phyloP scores from a whole-genome alignment of 2,888 invertebrate genomes.

The Tridacna crocea region DNA sequence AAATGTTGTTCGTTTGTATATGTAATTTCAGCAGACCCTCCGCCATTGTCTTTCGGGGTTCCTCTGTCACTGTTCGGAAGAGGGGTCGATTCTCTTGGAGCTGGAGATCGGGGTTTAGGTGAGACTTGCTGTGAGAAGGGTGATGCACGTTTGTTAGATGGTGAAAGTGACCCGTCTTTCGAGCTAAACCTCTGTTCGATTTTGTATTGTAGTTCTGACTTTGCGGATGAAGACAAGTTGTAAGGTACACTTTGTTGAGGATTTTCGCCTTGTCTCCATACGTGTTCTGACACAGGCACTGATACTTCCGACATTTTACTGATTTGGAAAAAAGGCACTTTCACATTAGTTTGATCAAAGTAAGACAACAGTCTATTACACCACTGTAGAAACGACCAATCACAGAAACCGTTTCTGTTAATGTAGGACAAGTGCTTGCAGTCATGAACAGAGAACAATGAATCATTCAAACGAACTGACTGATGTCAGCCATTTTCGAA shows the following conservation, averaged over 20 bases:
- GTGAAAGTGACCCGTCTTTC: conserved; percentile 33
- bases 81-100: neutral
- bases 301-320: conserved; percentile 35
- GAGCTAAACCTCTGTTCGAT: conserved; percentile 42
- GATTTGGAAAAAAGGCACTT: neutral
- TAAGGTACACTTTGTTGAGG: conserved; percentile 41
- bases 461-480: too few species aligned
- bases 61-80: neutral
- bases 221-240: conserved; percentile 44
- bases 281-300: conserved; percentile 2
- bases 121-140: conserved; percentile 3
- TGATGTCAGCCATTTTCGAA: too few species aligned
- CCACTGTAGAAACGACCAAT: too few species aligned
- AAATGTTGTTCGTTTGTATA: neutral
- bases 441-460: too few species aligned
- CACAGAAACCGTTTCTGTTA: too few species aligned
- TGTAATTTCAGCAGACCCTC: neutral
- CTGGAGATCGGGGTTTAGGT: conserved; percentile 15
- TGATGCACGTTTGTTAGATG: conserved; percentile 5
- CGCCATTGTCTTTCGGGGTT: neutral
- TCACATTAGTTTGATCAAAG: too few species aligned
- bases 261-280: conserved; percentile 12
- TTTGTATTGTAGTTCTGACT: conserved; percentile 48
- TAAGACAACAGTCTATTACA: too few species aligned
- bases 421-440: too few species aligned